phyloP scores from a whole-genome alignment of 2,797 vertebrate species.

The Pteronotus mesoamericanus region DNA sequence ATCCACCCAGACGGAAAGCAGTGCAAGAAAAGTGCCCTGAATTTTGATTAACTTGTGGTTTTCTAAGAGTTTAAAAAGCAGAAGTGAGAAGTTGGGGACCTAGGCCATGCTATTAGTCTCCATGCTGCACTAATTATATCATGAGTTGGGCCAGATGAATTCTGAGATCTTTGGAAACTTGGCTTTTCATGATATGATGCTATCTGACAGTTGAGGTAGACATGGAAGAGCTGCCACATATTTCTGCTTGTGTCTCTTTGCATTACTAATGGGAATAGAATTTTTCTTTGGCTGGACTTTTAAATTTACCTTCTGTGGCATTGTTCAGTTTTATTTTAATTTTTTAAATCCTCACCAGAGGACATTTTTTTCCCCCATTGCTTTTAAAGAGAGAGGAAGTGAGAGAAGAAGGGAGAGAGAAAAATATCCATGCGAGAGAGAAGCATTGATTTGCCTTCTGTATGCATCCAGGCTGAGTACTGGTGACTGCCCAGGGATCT shows the following conservation, averaged over 20 bases:
- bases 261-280: background rate
- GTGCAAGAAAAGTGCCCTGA: background rate
- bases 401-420: background rate
- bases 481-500: background rate
- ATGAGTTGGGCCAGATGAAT: background rate
- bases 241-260: background rate
- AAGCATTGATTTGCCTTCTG: background rate
- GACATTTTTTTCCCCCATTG: background rate
- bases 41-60: background rate
- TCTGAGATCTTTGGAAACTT: background rate
- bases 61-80: background rate
- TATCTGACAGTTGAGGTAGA: background rate
- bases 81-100: background rate
- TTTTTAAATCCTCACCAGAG: background rate
- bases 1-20: background rate
- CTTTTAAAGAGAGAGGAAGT: background rate
- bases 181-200: background rate
- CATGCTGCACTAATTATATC: background rate
- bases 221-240: background rate
- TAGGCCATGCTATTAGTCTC: background rate
- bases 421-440: background rate
- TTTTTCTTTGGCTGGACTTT: background rate
- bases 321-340: background rate
- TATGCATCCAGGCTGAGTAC: background rate
- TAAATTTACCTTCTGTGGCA: background rate